These are phyloP conservation scores for Chaunax sp. DNA, from an alignment of 2,797 vertebrate species.

Conservation along the genomic window DNA sequence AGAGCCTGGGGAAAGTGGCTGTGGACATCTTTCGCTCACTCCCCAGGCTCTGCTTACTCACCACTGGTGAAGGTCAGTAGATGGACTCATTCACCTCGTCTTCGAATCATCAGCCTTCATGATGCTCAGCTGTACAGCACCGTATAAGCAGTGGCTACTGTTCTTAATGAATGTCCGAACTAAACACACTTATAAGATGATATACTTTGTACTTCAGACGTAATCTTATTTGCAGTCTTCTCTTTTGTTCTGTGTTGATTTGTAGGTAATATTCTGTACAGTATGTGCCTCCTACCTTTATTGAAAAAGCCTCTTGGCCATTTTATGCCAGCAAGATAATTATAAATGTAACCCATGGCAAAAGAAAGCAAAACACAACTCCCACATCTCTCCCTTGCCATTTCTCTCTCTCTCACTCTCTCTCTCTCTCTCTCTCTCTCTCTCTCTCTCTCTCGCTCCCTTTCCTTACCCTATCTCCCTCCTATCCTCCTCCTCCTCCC, in stretches of 20 bases:
- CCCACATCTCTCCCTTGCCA: constrained; percentile 77
- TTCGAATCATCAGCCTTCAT: constrained; percentile 67
- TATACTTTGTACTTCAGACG: constrained; percentile 47
- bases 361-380: constrained; percentile 78
- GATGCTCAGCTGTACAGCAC: constrained; percentile 30
- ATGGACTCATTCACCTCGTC: constrained; percentile 76
- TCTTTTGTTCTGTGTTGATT: constrained; percentile 70
- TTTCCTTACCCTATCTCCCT: constrained; percentile 16
- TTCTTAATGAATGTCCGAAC: constrained; percentile 56
- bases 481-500: constrained; percentile 50
- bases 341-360: constrained; percentile 82
- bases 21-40: constrained; percentile 70
- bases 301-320: constrained; percentile 78
- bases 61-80: constrained; percentile 77
- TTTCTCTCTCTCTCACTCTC: constrained; percentile 54
- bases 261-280: constrained; percentile 72
- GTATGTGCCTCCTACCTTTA: constrained; percentile 79
- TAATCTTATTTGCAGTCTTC: constrained; percentile 43
- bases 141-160: constrained; percentile 45
- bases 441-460: constrained; percentile 33
- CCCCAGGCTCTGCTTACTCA: constrained; percentile 77
- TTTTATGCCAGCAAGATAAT: constrained; percentile 81
- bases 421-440: constrained; percentile 39
- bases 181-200: constrained; percentile 57
- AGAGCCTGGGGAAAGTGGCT: constrained; percentile 64